Conservation (phyloP, 2,797 vertebrate species). For the Bovichtus variegatus region DNA sequence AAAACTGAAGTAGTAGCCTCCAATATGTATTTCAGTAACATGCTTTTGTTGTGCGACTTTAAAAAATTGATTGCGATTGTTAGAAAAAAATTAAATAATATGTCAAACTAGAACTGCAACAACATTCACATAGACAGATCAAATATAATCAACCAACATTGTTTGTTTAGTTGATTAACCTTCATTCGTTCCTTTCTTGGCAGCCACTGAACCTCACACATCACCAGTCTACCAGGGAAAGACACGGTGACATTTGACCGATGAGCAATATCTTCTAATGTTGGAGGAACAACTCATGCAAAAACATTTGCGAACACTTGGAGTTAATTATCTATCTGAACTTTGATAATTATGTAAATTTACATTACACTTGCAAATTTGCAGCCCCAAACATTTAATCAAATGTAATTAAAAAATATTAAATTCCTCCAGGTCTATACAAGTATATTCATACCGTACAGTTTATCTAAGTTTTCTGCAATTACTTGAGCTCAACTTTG, state of each 20-base stretch:
- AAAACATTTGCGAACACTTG: neutral
- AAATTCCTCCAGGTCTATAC: neutral
- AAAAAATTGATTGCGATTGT: neutral
- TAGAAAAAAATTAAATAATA: neutral
- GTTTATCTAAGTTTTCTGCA: neutral
- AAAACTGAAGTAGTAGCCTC: neutral
- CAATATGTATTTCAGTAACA: neutral
- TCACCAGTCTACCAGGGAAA: conserved; percentile 4
- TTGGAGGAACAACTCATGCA: conserved; percentile 14
- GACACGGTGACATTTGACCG: conserved; percentile 21
- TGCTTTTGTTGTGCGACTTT: neutral
- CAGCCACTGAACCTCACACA: neutral
- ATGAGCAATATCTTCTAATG: neutral
- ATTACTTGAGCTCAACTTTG: conserved; percentile 24
- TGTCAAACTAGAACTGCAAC: neutral
- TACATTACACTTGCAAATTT: conserved; percentile 22
- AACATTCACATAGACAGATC: neutral
- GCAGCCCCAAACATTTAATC: conserved; percentile 15
- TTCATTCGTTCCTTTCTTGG: neutral
- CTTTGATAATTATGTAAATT: conserved; percentile 10
- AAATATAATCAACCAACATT: neutral
- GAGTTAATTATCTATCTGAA: conserved; percentile 31
- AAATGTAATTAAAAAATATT: too few species aligned
- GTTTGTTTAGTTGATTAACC: neutral
- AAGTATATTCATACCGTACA: neutral